Evolutionary conservation across 2,888 invertebrate species (phyloP).

Genomic region (Ceramica pisi): DNA sequence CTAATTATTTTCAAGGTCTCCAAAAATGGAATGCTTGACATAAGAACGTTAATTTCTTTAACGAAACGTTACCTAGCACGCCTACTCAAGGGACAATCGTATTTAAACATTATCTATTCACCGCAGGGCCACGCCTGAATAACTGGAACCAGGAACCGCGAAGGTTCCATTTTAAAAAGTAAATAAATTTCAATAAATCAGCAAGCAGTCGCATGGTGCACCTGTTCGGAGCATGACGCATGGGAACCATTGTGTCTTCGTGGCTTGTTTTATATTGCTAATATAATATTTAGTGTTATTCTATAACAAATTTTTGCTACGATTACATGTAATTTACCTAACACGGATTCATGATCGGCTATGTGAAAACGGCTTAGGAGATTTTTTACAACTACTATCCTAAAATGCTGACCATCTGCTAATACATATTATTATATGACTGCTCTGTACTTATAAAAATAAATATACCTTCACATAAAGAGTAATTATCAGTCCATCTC

Average conservation of each 20-base stretch:
- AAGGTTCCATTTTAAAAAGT: constrained; percentile 47
- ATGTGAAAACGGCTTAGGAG: too few species aligned
- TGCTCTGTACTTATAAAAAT: not conserved
- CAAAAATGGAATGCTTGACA: not conserved
- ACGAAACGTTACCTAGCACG: constrained; percentile 10
- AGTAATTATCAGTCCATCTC: constrained; percentile 18
- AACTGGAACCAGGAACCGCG: constrained; percentile 30
- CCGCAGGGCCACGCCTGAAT: constrained; percentile 37
- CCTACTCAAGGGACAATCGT: constrained; percentile 15
- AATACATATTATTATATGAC: not conserved
- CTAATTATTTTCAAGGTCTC: not conserved
- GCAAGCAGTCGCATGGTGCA: constrained; percentile 36
- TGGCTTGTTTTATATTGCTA: constrained; percentile 36
- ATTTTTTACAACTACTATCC: not conserved
- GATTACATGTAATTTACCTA: not conserved
- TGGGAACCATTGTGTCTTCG: constrained; percentile 50
- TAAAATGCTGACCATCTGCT: not conserved
- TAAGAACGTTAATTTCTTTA: not conserved
- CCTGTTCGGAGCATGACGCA: constrained; percentile 54
- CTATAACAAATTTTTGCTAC: constrained; percentile 16
- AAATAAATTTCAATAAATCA: constrained; percentile 59
- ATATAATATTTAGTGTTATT: constrained; percentile 53
- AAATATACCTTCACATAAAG: too few species aligned
- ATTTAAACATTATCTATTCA: constrained; percentile 49
- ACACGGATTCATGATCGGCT: not conserved